Evolutionary conservation across 1,140 invertebrate genomes (phyloP).

Genomic region (Notospermus geniculatus): DNA sequence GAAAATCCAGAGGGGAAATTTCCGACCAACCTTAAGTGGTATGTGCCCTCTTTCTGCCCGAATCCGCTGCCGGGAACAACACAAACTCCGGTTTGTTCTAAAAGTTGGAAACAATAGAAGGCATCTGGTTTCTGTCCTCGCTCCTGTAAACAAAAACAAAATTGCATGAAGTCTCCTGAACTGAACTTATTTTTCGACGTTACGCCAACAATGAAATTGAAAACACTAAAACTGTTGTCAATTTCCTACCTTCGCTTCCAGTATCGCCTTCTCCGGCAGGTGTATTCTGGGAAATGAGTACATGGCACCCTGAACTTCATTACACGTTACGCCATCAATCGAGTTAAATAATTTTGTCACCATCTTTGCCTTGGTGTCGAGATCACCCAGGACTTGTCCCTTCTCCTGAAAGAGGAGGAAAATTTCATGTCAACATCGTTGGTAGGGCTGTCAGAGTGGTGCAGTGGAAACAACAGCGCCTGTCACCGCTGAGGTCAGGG

Average conservation of each 20-base stretch:
- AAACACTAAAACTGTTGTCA: too few species aligned
- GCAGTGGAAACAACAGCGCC: too few species aligned
- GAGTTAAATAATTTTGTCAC: constrained; percentile 88
- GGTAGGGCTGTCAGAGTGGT: background rate
- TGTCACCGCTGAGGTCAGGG: too few species aligned
- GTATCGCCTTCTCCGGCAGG: constrained; percentile 57
- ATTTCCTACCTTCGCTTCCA: constrained; percentile 55
- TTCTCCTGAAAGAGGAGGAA: constrained; percentile 67
- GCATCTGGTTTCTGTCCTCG: constrained; percentile 71
- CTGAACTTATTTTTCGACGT: too few species aligned
- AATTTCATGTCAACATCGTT: constrained; percentile 6
- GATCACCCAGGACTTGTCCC: constrained; percentile 71
- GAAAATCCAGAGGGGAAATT: background rate
- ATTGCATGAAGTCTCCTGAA: background rate
- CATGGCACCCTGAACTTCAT: constrained; percentile 90
- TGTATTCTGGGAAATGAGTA: constrained; percentile 81
- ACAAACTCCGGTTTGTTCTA: constrained; percentile 86
- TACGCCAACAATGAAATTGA: too few species aligned
- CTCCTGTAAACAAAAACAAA: constrained; percentile 62
- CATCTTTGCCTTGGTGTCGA: constrained; percentile 76
- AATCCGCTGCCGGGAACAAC: constrained; percentile 94
- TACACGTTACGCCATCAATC: constrained; percentile 87
- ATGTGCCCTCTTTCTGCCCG: constrained; percentile 89
- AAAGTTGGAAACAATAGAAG: constrained; percentile 89
- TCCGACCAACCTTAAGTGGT: constrained; percentile 77